Evolutionary conservation across 2,113 vertebrate genomes (phyloP).

Genomic region (Cynoglossus semilaevis): DNA sequence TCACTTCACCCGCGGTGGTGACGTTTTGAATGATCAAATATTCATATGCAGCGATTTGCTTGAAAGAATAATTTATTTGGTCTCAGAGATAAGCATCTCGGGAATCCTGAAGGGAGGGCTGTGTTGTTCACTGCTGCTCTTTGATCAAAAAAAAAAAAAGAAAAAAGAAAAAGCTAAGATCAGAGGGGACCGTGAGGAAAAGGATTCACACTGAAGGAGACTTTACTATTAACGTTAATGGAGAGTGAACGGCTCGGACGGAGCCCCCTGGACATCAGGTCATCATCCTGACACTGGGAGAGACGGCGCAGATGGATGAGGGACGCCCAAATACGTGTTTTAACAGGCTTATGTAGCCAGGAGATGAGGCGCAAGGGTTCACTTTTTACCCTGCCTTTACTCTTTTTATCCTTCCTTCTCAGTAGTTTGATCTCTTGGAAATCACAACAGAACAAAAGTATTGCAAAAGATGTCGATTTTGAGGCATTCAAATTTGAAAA

Average conservation of each 20-base stretch:
- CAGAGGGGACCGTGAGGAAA: constrained; percentile 52
- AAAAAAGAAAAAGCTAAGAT: constrained; percentile 67
- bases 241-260: too few relatives aligned
- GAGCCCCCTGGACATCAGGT: constrained; percentile 62
- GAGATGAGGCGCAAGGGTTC: too few relatives aligned
- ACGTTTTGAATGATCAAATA: constrained; percentile 76
- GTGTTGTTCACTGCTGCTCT: constrained; percentile 65
- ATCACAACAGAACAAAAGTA: too few relatives aligned
- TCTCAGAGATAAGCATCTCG: constrained; percentile 64
- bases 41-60: constrained; percentile 73
- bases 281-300: constrained; percentile 61
- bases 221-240: constrained; percentile 66
- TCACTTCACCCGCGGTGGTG: constrained; percentile 55
- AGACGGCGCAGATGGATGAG: constrained; percentile 10
- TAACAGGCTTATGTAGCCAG: too few relatives aligned
- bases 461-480: too few relatives aligned
- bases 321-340: too few relatives aligned
- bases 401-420: too few relatives aligned
- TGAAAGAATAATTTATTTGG: constrained; percentile 78
- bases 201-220: constrained; percentile 51
- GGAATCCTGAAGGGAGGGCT: constrained; percentile 65
- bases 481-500: too few relatives aligned
- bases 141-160: constrained; percentile 75
- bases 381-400: too few relatives aligned
- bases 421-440: too few relatives aligned